Conservation (phyloP, 2,888 invertebrate species). For the Parascotia fuliginaria region DNA sequence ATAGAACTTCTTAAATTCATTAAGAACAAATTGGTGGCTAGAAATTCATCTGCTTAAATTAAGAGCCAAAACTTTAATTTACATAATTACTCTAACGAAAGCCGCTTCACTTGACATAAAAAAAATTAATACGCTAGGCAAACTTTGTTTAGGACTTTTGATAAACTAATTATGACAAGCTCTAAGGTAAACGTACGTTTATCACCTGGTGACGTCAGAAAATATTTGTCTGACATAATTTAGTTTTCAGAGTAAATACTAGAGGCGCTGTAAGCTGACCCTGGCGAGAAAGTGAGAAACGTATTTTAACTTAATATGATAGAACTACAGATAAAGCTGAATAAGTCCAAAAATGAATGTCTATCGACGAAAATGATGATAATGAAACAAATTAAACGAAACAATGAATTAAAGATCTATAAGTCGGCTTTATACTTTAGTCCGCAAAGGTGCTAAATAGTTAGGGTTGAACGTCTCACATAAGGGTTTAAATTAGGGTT, state of each 20-base stretch:
- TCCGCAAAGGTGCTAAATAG: conserved; percentile 68
- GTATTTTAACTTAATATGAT: too few relatives aligned
- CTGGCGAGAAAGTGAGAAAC: too few relatives aligned
- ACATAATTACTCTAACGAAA: neutral
- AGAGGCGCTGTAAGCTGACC: too few relatives aligned
- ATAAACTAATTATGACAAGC: too few relatives aligned
- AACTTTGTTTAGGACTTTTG: too few relatives aligned
- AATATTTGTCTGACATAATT: too few relatives aligned
- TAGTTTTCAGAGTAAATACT: too few relatives aligned
- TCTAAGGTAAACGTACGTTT: too few relatives aligned
- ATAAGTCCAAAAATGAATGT: too few relatives aligned
- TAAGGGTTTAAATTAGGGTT: conserved; percentile 69
- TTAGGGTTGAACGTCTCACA: conserved; percentile 54
- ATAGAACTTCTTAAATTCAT: conserved; percentile 3
- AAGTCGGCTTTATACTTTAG: conserved; percentile 43
- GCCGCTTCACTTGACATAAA: neutral
- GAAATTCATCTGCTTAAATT: conserved; percentile 32
- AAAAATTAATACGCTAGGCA: neutral
- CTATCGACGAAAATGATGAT: neutral
- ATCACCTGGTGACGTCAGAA: too few relatives aligned
- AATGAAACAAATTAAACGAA: conserved; percentile 9
- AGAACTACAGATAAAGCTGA: too few relatives aligned
- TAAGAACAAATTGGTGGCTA: conserved; percentile 29
- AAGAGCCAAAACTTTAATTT: neutral
- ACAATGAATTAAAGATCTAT: neutral